Percentiles rank a stretch among this genome's conserved stretches.
These are phyloP conservation scores for Luehdorfia chinensis DNA, from an alignment of 1,140 invertebrate species.

Conservation along the genomic window DNA sequence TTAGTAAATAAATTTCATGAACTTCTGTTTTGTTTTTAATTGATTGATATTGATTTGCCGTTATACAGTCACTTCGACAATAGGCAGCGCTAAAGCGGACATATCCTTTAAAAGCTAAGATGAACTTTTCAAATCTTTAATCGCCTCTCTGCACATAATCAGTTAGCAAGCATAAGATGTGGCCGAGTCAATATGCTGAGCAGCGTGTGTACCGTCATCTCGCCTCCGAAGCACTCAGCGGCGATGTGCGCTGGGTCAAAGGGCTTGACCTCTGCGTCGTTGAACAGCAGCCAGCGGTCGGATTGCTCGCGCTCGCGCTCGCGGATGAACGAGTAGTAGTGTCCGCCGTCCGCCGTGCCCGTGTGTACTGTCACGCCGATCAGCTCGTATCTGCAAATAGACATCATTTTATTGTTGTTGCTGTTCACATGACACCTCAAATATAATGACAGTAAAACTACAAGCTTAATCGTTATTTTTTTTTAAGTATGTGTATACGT, in stretches of 20 bases:
- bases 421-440: no score
- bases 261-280: constrained; percentile 97
- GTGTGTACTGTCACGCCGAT: constrained; percentile 98
- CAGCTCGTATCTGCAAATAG: constrained; percentile 89
- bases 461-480: no score
- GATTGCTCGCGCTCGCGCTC: constrained; percentile 83
- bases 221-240: constrained; percentile 96
- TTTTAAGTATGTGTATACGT: no score
- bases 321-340: constrained; percentile 97
- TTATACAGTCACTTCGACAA: background rate
- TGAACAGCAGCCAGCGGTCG: constrained; percentile 96
- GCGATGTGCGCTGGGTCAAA: constrained; percentile 97
- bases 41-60: background rate
- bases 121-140: no score
- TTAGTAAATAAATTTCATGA: no score
- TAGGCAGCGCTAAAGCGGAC: background rate
- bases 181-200: no score
- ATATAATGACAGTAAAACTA: no score
- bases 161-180: no score
- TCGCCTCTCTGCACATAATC: no score
- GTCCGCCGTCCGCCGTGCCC: constrained; percentile 96
- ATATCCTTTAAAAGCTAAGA: no score
- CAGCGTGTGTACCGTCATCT: constrained; percentile 94
- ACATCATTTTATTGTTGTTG: no score
- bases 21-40: no score